Evolutionary conservation across 64 coral and sea anemone genomes (phyloP).

Genomic region (Stichodactyla mertensii): DNA sequence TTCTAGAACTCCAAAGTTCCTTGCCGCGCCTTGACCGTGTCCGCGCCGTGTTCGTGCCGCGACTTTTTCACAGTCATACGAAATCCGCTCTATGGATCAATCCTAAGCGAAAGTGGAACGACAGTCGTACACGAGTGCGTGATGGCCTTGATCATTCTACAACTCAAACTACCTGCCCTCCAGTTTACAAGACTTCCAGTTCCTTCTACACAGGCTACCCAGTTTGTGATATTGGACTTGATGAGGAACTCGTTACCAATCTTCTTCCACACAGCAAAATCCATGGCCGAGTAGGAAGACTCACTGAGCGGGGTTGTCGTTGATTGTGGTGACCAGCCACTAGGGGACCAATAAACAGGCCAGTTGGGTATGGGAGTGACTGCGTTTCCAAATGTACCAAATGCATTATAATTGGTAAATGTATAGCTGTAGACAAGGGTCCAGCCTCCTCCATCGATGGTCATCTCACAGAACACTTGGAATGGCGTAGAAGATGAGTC

Average conservation of each 20-base stretch:
- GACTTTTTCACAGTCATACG: too few species aligned
- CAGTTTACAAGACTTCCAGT: conserved; percentile 54
- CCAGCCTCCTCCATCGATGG: conserved; percentile 19
- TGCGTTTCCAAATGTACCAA: not conserved
- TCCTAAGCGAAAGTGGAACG: not conserved
- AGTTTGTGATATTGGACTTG: conserved; percentile 63
- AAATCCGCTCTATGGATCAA: too few species aligned
- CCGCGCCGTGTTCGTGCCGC: too few species aligned
- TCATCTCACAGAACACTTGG: conserved; percentile 24
- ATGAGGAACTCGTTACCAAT: conserved; percentile 57
- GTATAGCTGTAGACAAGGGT: conserved; percentile 15
- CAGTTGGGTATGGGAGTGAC: conserved; percentile 11
- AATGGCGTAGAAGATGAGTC: not conserved
- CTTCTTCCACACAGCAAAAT: conserved; percentile 50
- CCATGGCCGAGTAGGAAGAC: conserved; percentile 37
- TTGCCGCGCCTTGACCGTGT: too few species aligned
- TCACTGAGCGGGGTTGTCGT: conserved; percentile 43
- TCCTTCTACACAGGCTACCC: conserved; percentile 57
- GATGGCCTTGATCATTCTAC: not conserved
- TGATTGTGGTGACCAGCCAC: not conserved
- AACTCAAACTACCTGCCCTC: conserved; percentile 24
- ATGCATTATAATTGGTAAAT: not conserved
- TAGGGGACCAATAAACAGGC: not conserved
- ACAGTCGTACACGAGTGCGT: not conserved
- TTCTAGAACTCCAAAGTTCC: too few species aligned